Base-by-base conservation (phyloP, 2,888 invertebrate species). In the Flexamia atlantica region DNA sequence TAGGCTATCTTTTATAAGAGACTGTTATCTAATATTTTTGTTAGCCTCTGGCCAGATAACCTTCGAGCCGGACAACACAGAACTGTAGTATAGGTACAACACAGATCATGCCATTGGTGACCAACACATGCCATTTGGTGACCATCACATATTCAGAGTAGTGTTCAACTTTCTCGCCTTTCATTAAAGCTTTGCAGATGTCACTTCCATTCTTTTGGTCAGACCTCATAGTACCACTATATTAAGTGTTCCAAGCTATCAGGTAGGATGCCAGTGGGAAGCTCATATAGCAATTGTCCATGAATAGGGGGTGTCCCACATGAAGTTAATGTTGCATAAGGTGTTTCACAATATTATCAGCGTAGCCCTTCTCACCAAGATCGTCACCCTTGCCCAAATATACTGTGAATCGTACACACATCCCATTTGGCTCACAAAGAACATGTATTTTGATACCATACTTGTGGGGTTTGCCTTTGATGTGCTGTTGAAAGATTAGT, bases 401-500 rank as follows among this genome's bases (percentile, higher is more conserved):
- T 30, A 72, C 42, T 40, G 36, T 32, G 23, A 72, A 72, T 7
- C 7, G 23, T 5, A 74, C 10, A 17, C 42, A 30, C 17, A 68
- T 20, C 2, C 68, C 32, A 17, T 30, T 68, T 7, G 20, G 40
- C 23, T 74, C 42, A 36, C 36, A 30, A 40, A 40, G 74, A 14
- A 53, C 1, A 17, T 79, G 5, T 10, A 80, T 17, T 57, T 80
- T 57, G 1, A 80, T 80, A 1, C 57, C 80, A 28, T 53, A 50
- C 30, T 80, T 80, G 36, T 81, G 42, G 0, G 20, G 3, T 36
- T 81, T 81, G 7, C 40, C 81, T 40, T 81, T 80, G 9, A 80
- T 53, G 23, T 57, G 60, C 20, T 80, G 80, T n/a, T 60, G 9
- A n/a, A 81, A 81, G 3, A 36, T 4, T 9, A 76, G 50, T 14